These are phyloP conservation scores for Synaphobranchus kaupii DNA, from an alignment of 2,797 vertebrate genomes.

Conservation along the genomic window DNA sequence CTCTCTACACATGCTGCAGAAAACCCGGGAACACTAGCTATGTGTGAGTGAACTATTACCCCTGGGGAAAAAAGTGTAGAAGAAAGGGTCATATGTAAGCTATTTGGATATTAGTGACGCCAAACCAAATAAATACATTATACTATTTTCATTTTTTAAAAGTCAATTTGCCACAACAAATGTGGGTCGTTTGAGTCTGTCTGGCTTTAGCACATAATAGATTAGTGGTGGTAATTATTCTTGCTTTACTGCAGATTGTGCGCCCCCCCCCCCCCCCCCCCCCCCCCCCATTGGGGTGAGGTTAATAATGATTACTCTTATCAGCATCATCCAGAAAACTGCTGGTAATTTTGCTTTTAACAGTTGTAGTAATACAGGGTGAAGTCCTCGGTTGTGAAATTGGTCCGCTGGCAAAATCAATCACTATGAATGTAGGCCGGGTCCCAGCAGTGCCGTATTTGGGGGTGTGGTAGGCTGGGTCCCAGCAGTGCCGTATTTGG, in stretches of 20 bases:
- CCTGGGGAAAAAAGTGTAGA: background rate
- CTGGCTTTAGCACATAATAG: background rate
- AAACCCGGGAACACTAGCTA: background rate
- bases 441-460: too few species aligned
- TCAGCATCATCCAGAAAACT: background rate
- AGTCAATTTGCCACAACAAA: background rate
- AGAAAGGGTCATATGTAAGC: background rate
- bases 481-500: too few species aligned
- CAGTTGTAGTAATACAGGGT: background rate
- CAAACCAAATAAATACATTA: background rate
- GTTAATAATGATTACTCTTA: background rate
- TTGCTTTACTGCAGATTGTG: background rate
- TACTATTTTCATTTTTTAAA: background rate
- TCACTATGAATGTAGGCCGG: background rate
- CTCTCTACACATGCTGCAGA: background rate
- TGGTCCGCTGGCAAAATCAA: background rate
- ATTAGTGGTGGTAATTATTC: background rate
- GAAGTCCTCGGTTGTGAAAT: background rate
- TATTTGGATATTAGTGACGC: background rate
- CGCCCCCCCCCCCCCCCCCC: background rate
- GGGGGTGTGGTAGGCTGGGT: too few species aligned
- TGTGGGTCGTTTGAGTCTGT: background rate
- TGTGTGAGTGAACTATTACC: background rate
- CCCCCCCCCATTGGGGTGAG: background rate
- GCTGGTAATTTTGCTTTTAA: background rate